phyloP scores from a whole-genome alignment of 2,888 invertebrate species.

The Fragum sueziense region DNA sequence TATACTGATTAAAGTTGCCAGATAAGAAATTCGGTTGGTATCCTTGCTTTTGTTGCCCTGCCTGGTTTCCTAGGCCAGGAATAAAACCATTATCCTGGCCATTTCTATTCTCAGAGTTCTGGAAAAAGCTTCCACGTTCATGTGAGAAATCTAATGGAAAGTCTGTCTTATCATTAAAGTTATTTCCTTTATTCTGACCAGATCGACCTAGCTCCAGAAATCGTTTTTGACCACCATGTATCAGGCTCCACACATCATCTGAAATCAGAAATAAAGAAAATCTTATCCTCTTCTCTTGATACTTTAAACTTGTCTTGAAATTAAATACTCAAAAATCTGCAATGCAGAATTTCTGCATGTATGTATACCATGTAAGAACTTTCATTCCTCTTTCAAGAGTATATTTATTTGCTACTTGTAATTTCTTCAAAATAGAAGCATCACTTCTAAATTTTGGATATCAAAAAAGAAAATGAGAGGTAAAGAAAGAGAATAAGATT shows the following conservation, averaged over 20 bases:
- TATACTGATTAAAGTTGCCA: constrained; percentile 47
- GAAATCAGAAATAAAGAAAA: constrained; percentile 40
- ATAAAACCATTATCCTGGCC: constrained; percentile 44
- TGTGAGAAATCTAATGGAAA: constrained; percentile 55
- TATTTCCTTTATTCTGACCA: constrained; percentile 37
- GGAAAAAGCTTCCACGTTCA: constrained; percentile 49
- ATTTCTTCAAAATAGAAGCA: no score
- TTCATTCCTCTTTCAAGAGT: no score
- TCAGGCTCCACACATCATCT: constrained; percentile 59
- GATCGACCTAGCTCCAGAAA: constrained; percentile 52
- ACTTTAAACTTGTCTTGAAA: no score
- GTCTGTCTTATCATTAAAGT: constrained; percentile 48
- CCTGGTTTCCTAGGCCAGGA: constrained; percentile 46
- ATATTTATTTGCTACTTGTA: no score
- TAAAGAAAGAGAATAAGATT: neutral
- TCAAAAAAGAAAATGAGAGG: no score
- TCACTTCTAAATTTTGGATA: no score
- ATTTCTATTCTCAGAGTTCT: constrained; percentile 22
- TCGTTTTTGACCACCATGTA: constrained; percentile 54
- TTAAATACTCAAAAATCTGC: no score
- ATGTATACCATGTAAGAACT: no score
- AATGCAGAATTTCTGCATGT: no score
- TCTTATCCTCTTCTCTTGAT: constrained; percentile 21
- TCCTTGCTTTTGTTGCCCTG: constrained; percentile 41
- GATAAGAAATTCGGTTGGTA: constrained; percentile 44